Evolutionary conservation across 2,888 invertebrate genomes (phyloP).

Genomic region (Rotaria magnacalcarata): DNA sequence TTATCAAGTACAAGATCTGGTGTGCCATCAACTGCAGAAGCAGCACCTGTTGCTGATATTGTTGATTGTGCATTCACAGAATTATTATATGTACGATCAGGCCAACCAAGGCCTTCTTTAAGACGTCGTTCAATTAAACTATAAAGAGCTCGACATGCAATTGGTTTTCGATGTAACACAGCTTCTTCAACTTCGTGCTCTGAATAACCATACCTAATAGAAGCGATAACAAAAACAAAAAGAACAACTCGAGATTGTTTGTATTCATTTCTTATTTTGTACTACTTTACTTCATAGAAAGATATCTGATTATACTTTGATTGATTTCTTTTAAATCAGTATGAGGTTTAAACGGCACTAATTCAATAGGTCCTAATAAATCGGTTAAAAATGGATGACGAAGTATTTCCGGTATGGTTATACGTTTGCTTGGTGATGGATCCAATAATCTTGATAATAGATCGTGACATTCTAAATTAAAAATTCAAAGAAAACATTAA

Average conservation of each 20-base stretch:
- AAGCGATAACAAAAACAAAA: not conserved
- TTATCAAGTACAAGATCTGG: conserved; percentile 7
- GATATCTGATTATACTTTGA: conserved; percentile 42
- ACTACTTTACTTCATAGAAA: conserved; percentile 38
- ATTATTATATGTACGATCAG: conserved; percentile 40
- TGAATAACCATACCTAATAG: conserved; percentile 38
- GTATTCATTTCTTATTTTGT: too few relatives aligned
- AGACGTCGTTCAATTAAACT: conserved; percentile 44
- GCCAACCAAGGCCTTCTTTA: conserved; percentile 43
- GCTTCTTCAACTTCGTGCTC: conserved; percentile 44
- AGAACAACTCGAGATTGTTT: too few relatives aligned
- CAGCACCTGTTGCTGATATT: not conserved
- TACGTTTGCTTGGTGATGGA: conserved; percentile 49
- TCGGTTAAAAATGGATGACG: conserved; percentile 52
- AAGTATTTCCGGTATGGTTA: conserved; percentile 50
- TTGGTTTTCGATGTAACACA: conserved; percentile 43
- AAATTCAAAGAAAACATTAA: not conserved
- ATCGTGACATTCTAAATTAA: conserved; percentile 50
- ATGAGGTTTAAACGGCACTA: conserved; percentile 43
- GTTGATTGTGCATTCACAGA: not conserved
- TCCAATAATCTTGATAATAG: conserved; percentile 50
- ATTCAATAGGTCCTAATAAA: conserved; percentile 46
- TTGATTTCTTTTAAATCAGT: conserved; percentile 43
- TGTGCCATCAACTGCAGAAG: not conserved
- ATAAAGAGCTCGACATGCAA: conserved; percentile 45